Evolutionary conservation across 1,140 invertebrate genomes (phyloP).

Genomic region (Pseudomyrmex sp.): DNA sequence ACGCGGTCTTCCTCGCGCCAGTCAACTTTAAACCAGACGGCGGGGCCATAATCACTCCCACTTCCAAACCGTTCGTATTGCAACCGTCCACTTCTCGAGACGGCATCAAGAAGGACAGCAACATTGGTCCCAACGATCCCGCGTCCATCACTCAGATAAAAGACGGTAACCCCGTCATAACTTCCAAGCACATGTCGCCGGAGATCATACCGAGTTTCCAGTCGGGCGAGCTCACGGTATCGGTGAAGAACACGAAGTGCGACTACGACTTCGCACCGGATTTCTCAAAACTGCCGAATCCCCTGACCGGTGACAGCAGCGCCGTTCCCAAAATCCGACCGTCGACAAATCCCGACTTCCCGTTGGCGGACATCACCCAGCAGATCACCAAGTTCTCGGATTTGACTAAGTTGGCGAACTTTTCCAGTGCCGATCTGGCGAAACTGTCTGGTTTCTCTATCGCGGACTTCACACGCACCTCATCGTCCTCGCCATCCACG

Average conservation of each 20-base stretch:
- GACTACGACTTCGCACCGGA: slow-evolving; percentile 81
- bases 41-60: slow-evolving; percentile 76
- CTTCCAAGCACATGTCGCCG: slow-evolving; percentile 76
- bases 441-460: slow-evolving; percentile 82
- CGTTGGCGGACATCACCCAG: slow-evolving; percentile 80
- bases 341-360: slow-evolving; percentile 76
- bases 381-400: slow-evolving; percentile 80
- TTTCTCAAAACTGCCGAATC: slow-evolving; percentile 76
- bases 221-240: slow-evolving; percentile 82
- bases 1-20: slow-evolving; percentile 81
- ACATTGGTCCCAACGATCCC: slow-evolving; percentile 66
- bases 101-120: slow-evolving; percentile 73
- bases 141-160: slow-evolving; percentile 73
- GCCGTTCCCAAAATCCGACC: slow-evolving; percentile 66
- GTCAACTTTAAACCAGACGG: slow-evolving; percentile 81
- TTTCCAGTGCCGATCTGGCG: slow-evolving; percentile 79
- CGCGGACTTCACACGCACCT: slow-evolving; percentile 81
- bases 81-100: slow-evolving; percentile 79
- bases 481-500: slow-evolving; percentile 79
- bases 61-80: slow-evolving; percentile 77
- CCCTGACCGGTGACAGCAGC: slow-evolving; percentile 66
- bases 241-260: slow-evolving; percentile 81
- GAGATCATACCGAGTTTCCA: slow-evolving; percentile 82
- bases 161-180: slow-evolving; percentile 63
- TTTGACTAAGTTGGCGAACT: slow-evolving; percentile 77